phyloP scores from a whole-genome alignment of 2,888 invertebrate genomes.

The Andrena bicolor region DNA sequence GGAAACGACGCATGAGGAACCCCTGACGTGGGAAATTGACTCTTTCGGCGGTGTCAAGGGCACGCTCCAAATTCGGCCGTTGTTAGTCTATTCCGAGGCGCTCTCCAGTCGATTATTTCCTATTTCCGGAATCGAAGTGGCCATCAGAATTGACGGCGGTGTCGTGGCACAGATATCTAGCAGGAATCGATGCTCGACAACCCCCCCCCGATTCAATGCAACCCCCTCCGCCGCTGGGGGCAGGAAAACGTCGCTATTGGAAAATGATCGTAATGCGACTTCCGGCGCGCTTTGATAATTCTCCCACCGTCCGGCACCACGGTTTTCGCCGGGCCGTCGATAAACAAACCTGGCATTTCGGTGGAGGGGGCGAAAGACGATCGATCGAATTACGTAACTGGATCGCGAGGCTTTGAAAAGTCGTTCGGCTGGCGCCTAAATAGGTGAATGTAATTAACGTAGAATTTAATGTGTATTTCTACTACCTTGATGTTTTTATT shows the following conservation, averaged over 20 bases:
- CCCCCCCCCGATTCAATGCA: constrained; percentile 23
- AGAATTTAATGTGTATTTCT: too few species aligned
- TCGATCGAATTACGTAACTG: neutral
- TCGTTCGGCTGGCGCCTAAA: neutral
- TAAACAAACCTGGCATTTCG: constrained; percentile 17
- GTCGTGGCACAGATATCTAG: constrained; percentile 44
- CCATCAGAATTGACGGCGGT: constrained; percentile 31
- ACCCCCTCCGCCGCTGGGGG: neutral
- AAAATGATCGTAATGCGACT: constrained; percentile 53
- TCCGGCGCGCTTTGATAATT: constrained; percentile 44
- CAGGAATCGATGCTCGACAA: constrained; percentile 26
- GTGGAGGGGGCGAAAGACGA: neutral
- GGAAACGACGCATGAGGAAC: constrained; percentile 1
- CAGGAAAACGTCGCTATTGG: constrained; percentile 37
- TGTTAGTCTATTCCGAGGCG: constrained; percentile 37
- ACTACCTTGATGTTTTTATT: too few species aligned
- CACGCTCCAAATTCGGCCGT: constrained; percentile 32
- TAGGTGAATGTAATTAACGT: neutral
- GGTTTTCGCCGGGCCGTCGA: constrained; percentile 17
- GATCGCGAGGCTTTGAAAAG: neutral
- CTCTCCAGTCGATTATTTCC: constrained; percentile 41
- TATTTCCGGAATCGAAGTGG: constrained; percentile 57
- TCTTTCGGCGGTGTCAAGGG: constrained; percentile 51
- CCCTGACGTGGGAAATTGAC: constrained; percentile 36
- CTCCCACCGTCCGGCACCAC: neutral